Evolutionary conservation across 2,113 vertebrate genomes (phyloP).

Genomic region (Phaethon lepturus): DNA sequence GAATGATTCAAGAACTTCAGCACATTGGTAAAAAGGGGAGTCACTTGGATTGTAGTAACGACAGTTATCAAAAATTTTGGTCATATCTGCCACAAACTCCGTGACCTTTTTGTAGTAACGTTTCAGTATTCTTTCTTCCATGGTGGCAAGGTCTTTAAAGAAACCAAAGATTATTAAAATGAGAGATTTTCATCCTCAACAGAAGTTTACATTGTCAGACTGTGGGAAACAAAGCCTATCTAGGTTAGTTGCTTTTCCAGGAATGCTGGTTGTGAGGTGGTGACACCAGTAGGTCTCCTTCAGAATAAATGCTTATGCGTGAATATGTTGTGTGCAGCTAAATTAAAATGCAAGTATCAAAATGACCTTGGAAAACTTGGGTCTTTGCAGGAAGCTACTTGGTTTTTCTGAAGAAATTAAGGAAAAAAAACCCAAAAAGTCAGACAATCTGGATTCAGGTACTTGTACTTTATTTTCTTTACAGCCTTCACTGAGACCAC

Average conservation of each 20-base stretch:
- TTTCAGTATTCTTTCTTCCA: slow-evolving; percentile 93
- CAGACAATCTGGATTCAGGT: background rate
- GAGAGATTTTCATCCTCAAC: background rate
- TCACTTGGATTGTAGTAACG: slow-evolving; percentile 99
- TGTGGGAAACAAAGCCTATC: background rate
- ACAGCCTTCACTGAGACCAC: background rate
- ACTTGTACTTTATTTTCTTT: background rate
- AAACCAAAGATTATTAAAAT: slow-evolving; percentile 27
- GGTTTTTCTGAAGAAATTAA: background rate
- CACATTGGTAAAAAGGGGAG: slow-evolving; percentile 97
- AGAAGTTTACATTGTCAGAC: background rate
- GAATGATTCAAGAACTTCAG: slow-evolving; percentile 96
- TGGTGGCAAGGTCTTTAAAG: slow-evolving; percentile 93
- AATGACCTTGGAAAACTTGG: background rate
- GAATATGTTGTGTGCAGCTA: background rate
- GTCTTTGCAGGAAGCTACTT: background rate
- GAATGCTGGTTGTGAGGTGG: background rate
- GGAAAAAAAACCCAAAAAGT: background rate
- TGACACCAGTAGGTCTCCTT: background rate
- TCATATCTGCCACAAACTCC: slow-evolving; percentile 99
- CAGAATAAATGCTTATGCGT: background rate
- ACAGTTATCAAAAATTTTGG: slow-evolving; percentile 99
- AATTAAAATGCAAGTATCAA: background rate
- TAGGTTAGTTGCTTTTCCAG: background rate
- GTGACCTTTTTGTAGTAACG: slow-evolving; percentile 98